Evolutionary conservation across 2,797 vertebrate species (phyloP).

Genomic region (Lutjanus campechanus): DNA sequence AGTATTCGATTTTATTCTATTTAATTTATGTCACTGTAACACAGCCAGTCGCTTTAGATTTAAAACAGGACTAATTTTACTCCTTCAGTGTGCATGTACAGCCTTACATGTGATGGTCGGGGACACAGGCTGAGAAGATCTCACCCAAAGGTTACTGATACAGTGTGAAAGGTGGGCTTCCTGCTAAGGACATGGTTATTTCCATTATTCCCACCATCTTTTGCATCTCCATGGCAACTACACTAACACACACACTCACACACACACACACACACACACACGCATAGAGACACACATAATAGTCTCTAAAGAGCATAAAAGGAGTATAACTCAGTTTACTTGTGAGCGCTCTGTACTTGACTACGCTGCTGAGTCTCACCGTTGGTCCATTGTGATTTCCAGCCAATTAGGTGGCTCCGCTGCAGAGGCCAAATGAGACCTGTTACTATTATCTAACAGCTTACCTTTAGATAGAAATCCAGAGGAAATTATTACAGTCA

Average conservation of each 20-base stretch:
- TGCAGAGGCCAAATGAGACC: slow-evolving; percentile 49
- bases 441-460: slow-evolving; percentile 42
- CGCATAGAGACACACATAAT: slow-evolving; percentile 14
- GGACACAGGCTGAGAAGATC: slow-evolving; percentile 35
- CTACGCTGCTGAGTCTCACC: slow-evolving; percentile 31
- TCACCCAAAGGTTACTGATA: slow-evolving; percentile 45
- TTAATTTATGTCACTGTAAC: not conserved
- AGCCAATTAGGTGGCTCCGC: slow-evolving; percentile 51
- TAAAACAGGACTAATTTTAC: not conserved
- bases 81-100: not conserved
- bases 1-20: not conserved
- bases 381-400: slow-evolving; percentile 45
- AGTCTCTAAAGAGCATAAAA: slow-evolving; percentile 50
- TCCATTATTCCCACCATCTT: slow-evolving; percentile 62
- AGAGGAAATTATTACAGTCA: slow-evolving; percentile 47
- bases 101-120: slow-evolving; percentile 9
- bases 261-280: slow-evolving; percentile 12
- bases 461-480: slow-evolving; percentile 41
- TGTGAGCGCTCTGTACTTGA: slow-evolving; percentile 47
- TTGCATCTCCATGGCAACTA: slow-evolving; percentile 74
- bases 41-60: not conserved
- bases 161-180: slow-evolving; percentile 30
- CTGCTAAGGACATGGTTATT: slow-evolving; percentile 47
- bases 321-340: slow-evolving; percentile 49
- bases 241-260: slow-evolving; percentile 31